Percentiles rank a stretch among this genome's conserved stretches.
phyloP scores from a whole-genome alignment of 2,113 vertebrate species.

The Tyrannus savana region DNA sequence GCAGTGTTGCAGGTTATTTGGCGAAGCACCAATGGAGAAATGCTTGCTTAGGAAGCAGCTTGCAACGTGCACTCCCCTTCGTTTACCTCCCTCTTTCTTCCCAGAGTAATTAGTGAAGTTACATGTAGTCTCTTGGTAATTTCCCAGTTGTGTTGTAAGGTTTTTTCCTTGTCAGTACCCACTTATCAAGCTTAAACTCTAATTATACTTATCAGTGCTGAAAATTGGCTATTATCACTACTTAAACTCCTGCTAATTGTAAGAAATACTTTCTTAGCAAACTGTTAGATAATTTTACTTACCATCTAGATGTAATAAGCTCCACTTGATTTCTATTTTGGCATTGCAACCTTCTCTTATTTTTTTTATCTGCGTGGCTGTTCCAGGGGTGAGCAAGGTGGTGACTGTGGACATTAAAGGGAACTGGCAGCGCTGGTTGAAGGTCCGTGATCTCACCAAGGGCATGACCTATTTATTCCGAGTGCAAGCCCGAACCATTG shows the following conservation, averaged over 20 bases:
- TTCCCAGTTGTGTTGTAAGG: conserved; percentile 40
- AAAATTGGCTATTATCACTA: conserved; percentile 69
- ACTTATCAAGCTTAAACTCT: conserved; percentile 71
- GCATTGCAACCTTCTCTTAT: neutral
- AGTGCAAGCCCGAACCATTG: conserved; percentile 89
- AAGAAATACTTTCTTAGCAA: conserved; percentile 62
- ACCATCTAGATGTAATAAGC: conserved; percentile 4
- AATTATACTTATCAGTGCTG: conserved; percentile 74
- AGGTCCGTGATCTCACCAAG: conserved; percentile 89
- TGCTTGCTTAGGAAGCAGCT: neutral
- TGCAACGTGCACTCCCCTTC: neutral
- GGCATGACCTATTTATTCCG: conserved; percentile 88
- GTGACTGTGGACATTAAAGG: conserved; percentile 94
- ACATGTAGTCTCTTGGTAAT: conserved; percentile 43
- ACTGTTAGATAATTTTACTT: conserved; percentile 23
- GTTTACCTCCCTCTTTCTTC: neutral
- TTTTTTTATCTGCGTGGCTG: neutral
- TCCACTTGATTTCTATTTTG: neutral
- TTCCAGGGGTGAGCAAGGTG: conserved; percentile 90
- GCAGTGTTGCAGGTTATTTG: neutral
- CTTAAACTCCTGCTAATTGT: conserved; percentile 64
- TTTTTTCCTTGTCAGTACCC: conserved; percentile 49
- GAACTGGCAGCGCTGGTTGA: conserved; percentile 92
- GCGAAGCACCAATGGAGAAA: neutral
- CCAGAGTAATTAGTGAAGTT: neutral